Evolutionary conservation across 2,113 vertebrate species (phyloP), one percentile per base, ranked within the genome.

Genomic region (Hyla sarda): DNA sequence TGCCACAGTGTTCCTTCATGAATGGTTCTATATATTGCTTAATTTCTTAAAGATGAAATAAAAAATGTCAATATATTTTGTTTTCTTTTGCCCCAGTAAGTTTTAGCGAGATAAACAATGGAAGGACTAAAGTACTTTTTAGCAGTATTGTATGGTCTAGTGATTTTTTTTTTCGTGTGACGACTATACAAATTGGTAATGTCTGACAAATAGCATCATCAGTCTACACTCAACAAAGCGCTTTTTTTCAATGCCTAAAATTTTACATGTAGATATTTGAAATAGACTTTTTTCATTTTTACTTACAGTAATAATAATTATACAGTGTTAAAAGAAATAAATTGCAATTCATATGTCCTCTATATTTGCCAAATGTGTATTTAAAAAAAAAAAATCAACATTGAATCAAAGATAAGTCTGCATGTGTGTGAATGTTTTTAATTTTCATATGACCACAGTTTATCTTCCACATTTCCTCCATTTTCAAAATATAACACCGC

Each of bases 241-340:
- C 97, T 97, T 97, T 98, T 96, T 98, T 96, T 98, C 98, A 99
- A 97, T 99, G 97, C 98, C 98, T 96, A 96, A 95, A 95, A 92
- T 95, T 95, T 96, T 96, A 96, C 94, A 96, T 97, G 96, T 96
- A 96, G 95, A 96, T 96, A 97, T 95, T 96, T 96, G 93, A 96
- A 95, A 95, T 95, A 94, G 94, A 93, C 93, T 96, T 95, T 77
- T 96, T 97, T 95, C 92, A 94, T 94, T 95, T 94, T 92, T 93
- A 94, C 91, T 93, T 95, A 93, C 96, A 96, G 94, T 95, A 93
- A 94, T 95, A 96, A 95, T 95, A 93, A 95, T 94, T 94, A 96
- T 95, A 93, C 92, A 94, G 94, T 95, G 92, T 96, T 95, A 93
- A 95, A 95, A 94, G 92, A 95, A 96, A 97, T 95, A 96, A 95